Percentiles rank a stretch among this genome's conserved stretches.
These are phyloP conservation scores for Centropristis striata DNA, from an alignment of 2,113 vertebrate genomes.

Conservation along the genomic window DNA sequence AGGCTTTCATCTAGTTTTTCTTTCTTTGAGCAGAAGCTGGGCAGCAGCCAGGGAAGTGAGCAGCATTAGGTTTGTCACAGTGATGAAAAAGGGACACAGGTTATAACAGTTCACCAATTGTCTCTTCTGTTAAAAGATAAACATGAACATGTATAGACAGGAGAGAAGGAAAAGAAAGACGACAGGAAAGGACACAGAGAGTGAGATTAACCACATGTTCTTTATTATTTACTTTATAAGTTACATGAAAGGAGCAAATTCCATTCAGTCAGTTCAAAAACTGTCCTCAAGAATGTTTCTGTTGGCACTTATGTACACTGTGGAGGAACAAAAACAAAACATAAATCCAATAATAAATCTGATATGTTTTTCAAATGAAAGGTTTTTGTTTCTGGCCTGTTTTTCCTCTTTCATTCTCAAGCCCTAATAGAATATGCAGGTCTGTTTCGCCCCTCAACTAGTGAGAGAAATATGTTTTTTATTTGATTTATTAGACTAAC, in stretches of 20 bases:
- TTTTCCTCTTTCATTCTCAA: not conserved
- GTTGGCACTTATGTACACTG: not conserved
- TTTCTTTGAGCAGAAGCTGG: conserved; percentile 53
- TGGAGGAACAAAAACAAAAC: not conserved
- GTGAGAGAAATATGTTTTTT: not conserved
- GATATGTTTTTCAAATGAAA: not conserved
- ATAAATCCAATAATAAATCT: not conserved
- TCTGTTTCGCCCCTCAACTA: not conserved
- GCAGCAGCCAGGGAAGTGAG: conserved; percentile 31
- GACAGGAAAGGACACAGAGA: not conserved
- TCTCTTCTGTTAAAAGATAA: not conserved
- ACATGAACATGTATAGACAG: not conserved
- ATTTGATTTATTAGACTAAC: not conserved
- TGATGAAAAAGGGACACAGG: not conserved
- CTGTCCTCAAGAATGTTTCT: not conserved
- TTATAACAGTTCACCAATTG: conserved; percentile 2
- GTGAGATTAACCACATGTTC: no score
- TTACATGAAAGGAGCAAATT: not conserved
- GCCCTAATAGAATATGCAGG: no score
- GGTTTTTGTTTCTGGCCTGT: not conserved
- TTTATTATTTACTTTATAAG: not conserved
- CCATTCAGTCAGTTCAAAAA: not conserved
- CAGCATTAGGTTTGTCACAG: conserved; percentile 1
- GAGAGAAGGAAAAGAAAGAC: not conserved
- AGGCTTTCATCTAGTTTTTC: not conserved